Base-by-base conservation (phyloP, 2,888 invertebrate genomes). In the Thyatira batis region DNA sequence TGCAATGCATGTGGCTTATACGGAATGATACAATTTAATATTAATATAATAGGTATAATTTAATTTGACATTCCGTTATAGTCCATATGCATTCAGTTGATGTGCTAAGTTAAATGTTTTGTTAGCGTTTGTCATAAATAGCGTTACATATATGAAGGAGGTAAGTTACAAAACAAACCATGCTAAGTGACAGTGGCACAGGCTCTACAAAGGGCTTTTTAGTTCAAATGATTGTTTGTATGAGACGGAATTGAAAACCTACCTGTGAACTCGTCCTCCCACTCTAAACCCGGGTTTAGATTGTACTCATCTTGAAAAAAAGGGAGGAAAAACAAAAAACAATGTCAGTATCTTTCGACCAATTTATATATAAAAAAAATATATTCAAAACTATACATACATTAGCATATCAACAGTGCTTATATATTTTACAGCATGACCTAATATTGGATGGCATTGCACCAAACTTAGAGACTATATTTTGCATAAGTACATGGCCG, bases 211-310 rank as follows among this genome's bases (percentile, higher is more conserved):
- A 85, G 89, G 89, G 87, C 84, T 79, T 83, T 17, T 85, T 83
- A 85, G 84, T 87, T 78, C 78, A 82, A 81, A 82, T 85, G 84
- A 82, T 79, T 82, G 84, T 82, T 77, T 85, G 80, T 77, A 85
- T 86, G 88, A 84, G 86, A 86, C 90, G 82, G 87, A 87, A 70
- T 92, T 86, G 88, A 91, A n/a, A 94, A 96, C 98, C 97, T 98
- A 98, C 98, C 98, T 98, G 98, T 97, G 94, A 98, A 98, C 94
- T 98, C 98, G 97, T 98, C 98, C 96, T 98, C 98, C 98, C 98
- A 98, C 94, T 98, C 98, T 97, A 98, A 97, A 97, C 97, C 97
- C 95, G 97, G 97, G 96, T 97, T 97, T 96, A 98, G 97, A 97
- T 98, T 97, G 97, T 98, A 98, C 95, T 98, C 98, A 95, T 98